A percentile compares a stretch with the other conserved stretches of the same genome.
These are phyloP conservation scores for Muscicapa comitata DNA, from an alignment of 2,797 vertebrate genomes.

Conservation along the genomic window DNA sequence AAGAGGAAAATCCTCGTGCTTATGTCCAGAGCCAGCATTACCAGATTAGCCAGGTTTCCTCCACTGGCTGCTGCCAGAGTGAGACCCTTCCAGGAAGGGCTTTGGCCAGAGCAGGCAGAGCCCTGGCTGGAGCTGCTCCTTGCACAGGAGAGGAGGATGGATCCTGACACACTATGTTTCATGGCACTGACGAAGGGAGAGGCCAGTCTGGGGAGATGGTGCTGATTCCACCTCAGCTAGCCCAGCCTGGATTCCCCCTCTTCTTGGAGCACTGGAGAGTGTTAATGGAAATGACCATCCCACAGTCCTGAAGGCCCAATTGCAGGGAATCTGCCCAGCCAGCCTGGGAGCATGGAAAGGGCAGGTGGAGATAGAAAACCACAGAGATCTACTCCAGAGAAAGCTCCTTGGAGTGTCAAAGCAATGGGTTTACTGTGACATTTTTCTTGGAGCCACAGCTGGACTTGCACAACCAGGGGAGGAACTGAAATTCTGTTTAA, in stretches of 20 bases:
- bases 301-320: background rate
- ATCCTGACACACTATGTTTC: background rate
- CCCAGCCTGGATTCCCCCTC: background rate
- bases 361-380: background rate
- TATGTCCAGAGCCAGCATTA: background rate
- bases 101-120: background rate
- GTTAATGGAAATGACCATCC: background rate
- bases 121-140: background rate
- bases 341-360: background rate
- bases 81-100: background rate
- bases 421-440: background rate
- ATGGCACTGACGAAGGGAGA: background rate
- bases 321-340: background rate
- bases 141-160: background rate
- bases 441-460: conserved; percentile 39
- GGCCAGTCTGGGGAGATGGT: background rate
- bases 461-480: background rate
- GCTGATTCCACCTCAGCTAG: background rate
- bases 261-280: background rate
- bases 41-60: background rate
- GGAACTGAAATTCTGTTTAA: background rate
- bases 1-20: background rate
- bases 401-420: background rate
- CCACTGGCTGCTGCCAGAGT: background rate
- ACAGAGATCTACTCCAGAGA: background rate